These are phyloP conservation scores for Chromis chromis DNA, from an alignment of 2,797 vertebrate genomes.

Conservation along the genomic window DNA sequence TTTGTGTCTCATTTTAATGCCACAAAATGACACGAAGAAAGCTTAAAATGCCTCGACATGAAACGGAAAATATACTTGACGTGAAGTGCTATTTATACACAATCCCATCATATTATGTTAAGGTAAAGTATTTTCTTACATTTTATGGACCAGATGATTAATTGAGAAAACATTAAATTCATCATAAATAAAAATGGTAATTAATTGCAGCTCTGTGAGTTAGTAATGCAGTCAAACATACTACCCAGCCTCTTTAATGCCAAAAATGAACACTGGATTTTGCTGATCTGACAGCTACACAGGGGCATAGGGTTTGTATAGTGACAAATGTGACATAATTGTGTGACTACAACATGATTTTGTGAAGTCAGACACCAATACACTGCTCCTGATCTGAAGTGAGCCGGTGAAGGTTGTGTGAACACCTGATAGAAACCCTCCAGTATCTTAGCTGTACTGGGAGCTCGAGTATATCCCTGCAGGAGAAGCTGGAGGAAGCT, in stretches of 20 bases:
- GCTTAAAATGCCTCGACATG: no score
- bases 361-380: not conserved
- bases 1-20: no score
- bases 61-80: no score
- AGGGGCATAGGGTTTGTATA: not conserved
- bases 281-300: not conserved
- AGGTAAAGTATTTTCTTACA: no score
- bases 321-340: not conserved
- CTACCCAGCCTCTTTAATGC: not conserved
- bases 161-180: not conserved
- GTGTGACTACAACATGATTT: not conserved
- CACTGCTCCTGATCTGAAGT: not conserved
- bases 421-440: conserved; percentile 22
- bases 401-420: conserved; percentile 12
- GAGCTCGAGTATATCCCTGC: conserved; percentile 14
- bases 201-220: not conserved
- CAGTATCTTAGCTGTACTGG: conserved; percentile 16
- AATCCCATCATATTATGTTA: no score
- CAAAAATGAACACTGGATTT: not conserved
- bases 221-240: not conserved
- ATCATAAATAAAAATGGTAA: not conserved
- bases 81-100: no score
- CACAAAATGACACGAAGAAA: no score
- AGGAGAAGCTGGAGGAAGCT: conserved; percentile 43
- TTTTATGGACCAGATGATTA: not conserved